These are phyloP conservation scores for Selene dorsalis DNA, from an alignment of 2,797 vertebrate species.

Conservation along the genomic window DNA sequence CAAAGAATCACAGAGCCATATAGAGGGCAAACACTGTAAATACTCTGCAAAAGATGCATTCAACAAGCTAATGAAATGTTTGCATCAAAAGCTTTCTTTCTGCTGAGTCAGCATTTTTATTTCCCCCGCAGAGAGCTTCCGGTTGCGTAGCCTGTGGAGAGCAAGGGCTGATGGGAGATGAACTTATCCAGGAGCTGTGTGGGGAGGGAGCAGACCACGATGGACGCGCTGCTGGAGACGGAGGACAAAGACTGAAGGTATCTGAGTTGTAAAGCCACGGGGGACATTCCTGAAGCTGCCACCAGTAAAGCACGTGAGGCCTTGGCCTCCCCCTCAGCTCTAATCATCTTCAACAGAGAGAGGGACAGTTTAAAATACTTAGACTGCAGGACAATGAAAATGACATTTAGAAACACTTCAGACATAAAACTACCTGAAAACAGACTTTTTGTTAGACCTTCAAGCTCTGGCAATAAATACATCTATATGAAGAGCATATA, in stretches of 20 bases:
- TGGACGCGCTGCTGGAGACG: conserved; percentile 77
- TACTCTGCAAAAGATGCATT: too few species aligned
- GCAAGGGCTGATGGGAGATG: conserved; percentile 21
- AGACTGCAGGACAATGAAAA: too few species aligned
- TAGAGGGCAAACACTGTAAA: too few species aligned
- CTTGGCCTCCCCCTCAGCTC: conserved; percentile 85
- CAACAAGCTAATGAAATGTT: too few species aligned
- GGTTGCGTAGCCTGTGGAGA: not conserved
- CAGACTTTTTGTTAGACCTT: too few species aligned
- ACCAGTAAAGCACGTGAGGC: conserved; percentile 84
- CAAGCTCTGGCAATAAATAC: too few species aligned
- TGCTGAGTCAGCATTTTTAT: not conserved
- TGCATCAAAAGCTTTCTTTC: too few species aligned
- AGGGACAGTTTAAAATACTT: not conserved
- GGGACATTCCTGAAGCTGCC: conserved; percentile 80
- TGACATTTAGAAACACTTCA: not conserved
- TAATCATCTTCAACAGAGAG: conserved; percentile 77
- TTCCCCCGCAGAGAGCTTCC: not conserved
- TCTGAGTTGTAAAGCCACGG: conserved; percentile 80
- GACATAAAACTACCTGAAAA: too few species aligned
- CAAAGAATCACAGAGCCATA: not conserved
- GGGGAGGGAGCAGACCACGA: conserved; percentile 84
- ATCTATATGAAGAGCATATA: too few species aligned
- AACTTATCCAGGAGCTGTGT: conserved; percentile 72
- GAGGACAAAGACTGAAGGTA: conserved; percentile 85